These are phyloP conservation scores for Apostichopus leukothele DNA, from an alignment of 53 echinoderm and acorn worm species.

Conservation along the genomic window DNA sequence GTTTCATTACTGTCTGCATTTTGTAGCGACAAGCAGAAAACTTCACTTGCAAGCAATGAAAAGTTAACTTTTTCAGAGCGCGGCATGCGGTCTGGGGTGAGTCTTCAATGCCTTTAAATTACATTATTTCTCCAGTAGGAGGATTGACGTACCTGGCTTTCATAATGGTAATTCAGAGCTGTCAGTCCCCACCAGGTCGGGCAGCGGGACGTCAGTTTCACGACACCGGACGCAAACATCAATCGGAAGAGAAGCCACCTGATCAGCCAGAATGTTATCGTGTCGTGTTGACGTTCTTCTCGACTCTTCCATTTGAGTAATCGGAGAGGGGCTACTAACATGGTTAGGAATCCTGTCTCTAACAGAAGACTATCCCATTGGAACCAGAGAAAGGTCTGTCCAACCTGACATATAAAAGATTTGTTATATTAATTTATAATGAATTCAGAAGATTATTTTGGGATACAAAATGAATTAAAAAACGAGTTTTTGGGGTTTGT, in stretches of 20 bases:
- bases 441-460: too few relatives aligned
- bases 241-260: constrained; percentile 89
- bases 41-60: too few relatives aligned
- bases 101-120: too few relatives aligned
- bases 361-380: constrained; percentile 97
- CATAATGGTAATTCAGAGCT: constrained; percentile 92
- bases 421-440: background rate
- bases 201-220: constrained; percentile 88
- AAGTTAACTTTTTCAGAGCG: too few relatives aligned
- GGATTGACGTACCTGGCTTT: constrained; percentile 70
- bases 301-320: constrained; percentile 70
- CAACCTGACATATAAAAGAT: constrained; percentile 62
- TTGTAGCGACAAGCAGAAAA: too few relatives aligned
- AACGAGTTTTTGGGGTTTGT: too few relatives aligned
- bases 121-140: background rate
- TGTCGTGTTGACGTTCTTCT: constrained; percentile 63
- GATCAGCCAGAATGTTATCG: constrained; percentile 83
- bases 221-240: constrained; percentile 96
- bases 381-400: constrained; percentile 95
- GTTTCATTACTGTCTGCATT: too few relatives aligned
- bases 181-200: constrained; percentile 99
- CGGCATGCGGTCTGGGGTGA: too few relatives aligned
- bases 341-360: constrained; percentile 89
- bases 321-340: constrained; percentile 82
- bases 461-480: too few relatives aligned